phyloP scores from a whole-genome alignment of 37 sponge, comb jelly and placozoan species.

The Bolinopsis microptera region DNA sequence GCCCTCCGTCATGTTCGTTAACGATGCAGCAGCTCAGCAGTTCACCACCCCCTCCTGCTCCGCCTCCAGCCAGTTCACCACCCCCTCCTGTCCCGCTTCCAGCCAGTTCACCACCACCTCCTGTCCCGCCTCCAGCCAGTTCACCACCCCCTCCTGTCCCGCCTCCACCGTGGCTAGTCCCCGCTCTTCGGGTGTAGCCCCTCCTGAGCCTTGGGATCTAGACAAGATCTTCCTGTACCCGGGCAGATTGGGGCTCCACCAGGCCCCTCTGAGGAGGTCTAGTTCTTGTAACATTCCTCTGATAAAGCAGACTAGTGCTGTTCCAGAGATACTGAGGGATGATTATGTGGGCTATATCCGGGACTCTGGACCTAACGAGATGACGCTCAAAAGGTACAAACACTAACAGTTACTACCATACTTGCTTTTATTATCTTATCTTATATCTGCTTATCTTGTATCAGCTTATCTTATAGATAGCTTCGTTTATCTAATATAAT shows the following conservation, averaged over 20 bases:
- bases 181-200: not conserved
- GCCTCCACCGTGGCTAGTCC: not conserved
- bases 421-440: too few relatives aligned
- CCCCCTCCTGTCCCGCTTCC: not conserved
- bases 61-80: too few relatives aligned
- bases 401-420: too few relatives aligned
- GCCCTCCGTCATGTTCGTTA: too few relatives aligned
- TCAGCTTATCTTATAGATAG: too few relatives aligned
- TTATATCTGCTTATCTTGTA: too few relatives aligned
- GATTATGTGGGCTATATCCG: constrained; percentile 27
- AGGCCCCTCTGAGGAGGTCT: constrained; percentile 8
- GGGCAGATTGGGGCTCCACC: not conserved
- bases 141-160: not conserved
- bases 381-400: not conserved
- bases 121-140: too few relatives aligned
- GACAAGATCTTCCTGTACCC: not conserved
- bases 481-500: too few relatives aligned
- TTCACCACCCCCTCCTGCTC: too few relatives aligned
- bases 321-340: constrained; percentile 4
- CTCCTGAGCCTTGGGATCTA: not conserved
- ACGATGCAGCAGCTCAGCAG: too few relatives aligned
- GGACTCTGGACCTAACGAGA: not conserved
- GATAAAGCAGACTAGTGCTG: not conserved
- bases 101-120: too few relatives aligned
- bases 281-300: not conserved